Evolutionary conservation across 2,888 invertebrate genomes (phyloP), one percentile per base, ranked within the genome.

Genomic region (Flexamia atlantica): DNA sequence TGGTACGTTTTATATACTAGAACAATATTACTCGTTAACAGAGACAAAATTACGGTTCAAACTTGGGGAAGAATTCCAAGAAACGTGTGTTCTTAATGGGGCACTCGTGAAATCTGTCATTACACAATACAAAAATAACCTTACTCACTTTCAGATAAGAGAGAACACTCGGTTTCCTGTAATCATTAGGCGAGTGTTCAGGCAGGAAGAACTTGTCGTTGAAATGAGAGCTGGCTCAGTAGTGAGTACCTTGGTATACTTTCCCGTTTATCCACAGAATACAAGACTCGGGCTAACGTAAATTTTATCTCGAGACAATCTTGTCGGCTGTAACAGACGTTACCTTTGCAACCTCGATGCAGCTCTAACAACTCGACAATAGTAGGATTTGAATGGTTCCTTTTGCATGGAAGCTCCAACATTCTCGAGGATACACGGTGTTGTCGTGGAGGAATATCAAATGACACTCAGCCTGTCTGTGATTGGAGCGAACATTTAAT

Each of bases 401-500:
- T 46, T 46, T 46, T 17, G 46, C 12, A 46, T 7, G 7, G n/a
- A 17, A 46, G 46, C 46, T 12, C n/a, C 12, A 12, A 46, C 10
- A 46, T 46, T 12, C 46, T 46, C 46, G 53, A 10, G 7, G 30
- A 28, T 30, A 14, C 5, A 28, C 30, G 64, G 28, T 64, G 64
- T 64, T 64, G 30, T 5, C 30, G 64, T 14, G 57, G 5, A 57
- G 64, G 28, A 64, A 64, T 64, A 64, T 64, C 64, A 64, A 64
- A 64, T 64, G 64, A 14, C 20, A 23, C 64, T 64, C 64, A 64
- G 28, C 30, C 14, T 28, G 64, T 28, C 14, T 64, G 64, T 28
- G 64, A 64, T 64, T 64, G 64, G 64, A 64, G 64, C 28, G 28
- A 64, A 64, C 64, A 28, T 64, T 64, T 64, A 64, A 64, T 64